phyloP scores from a whole-genome alignment of 2,888 invertebrate genomes.

The Drosophila suboccidentalis region DNA sequence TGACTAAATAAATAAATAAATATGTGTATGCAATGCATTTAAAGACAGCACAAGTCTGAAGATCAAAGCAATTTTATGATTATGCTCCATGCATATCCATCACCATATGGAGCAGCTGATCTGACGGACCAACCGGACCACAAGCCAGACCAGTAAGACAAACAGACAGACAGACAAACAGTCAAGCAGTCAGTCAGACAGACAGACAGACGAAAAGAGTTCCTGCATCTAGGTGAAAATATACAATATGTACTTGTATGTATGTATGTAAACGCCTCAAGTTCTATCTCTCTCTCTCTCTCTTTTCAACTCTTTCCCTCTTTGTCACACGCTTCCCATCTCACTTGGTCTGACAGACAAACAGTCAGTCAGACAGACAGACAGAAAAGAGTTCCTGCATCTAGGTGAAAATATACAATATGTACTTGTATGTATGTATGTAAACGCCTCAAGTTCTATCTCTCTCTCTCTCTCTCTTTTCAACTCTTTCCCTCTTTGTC shows the following conservation, averaged over 20 bases:
- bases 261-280: constrained; percentile 18
- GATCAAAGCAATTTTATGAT: constrained; percentile 72
- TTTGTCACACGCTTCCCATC: neutral
- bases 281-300: neutral
- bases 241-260: neutral
- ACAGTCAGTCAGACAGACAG: neutral
- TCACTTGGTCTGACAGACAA: neutral
- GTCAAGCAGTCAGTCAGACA: neutral
- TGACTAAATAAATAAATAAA: constrained; percentile 54
- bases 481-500: neutral
- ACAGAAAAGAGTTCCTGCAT: constrained; percentile 14
- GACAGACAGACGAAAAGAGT: constrained; percentile 8
- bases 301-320: neutral
- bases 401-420: constrained; percentile 19
- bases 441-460: constrained; percentile 27
- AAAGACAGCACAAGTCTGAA: constrained; percentile 62
- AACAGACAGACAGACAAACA: neutral
- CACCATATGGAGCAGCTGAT: constrained; percentile 61
- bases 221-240: constrained; percentile 26
- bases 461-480: neutral
- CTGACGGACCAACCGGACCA: constrained; percentile 22
- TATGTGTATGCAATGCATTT: constrained; percentile 52
- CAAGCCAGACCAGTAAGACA: neutral
- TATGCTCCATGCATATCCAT: constrained; percentile 74
- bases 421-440: neutral